Percentiles rank a stretch among this genome's conserved stretches.
Conservation (phyloP, 1,140 invertebrate species). For the Drosophila gunungcola region DNA sequence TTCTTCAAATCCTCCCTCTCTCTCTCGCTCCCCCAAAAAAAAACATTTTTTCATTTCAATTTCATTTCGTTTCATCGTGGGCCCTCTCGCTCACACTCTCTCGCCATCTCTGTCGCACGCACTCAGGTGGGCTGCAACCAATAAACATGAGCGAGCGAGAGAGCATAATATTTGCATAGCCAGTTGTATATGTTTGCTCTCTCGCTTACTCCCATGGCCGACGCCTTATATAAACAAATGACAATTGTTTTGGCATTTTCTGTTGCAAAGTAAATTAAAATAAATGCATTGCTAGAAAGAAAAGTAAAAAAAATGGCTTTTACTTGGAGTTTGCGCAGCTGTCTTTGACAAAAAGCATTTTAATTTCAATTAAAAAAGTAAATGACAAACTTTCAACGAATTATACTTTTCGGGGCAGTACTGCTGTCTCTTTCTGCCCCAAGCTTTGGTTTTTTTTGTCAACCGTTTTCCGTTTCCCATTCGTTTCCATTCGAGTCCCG, state of each 20-base stretch:
- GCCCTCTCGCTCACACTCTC: conserved; percentile 38
- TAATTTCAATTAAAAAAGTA: conserved; percentile 84
- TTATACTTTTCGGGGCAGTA: conserved; percentile 54
- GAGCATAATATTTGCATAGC: conserved; percentile 77
- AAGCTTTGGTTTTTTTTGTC: conserved; percentile 55
- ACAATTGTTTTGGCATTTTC: conserved; percentile 83
- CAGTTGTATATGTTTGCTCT: conserved; percentile 38
- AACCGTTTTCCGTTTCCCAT: conserved; percentile 78
- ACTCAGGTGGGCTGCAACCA: conserved; percentile 80
- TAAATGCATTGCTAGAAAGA: conserved; percentile 66
- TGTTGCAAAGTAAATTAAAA: conserved; percentile 80
- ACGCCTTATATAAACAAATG: conserved; percentile 82
- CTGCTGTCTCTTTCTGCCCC: conserved; percentile 44
- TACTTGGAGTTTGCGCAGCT: conserved; percentile 72
- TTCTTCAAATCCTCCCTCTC: conserved; percentile 57
- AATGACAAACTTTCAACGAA: conserved; percentile 80
- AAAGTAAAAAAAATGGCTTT: conserved; percentile 39
- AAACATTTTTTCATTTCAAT: conserved; percentile 75
- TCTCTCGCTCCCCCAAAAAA: conserved; percentile 25
- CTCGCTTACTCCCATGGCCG: conserved; percentile 66
- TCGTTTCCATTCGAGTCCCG: conserved; percentile 71
- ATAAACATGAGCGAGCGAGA: conserved; percentile 82
- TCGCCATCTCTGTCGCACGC: conserved; percentile 22
- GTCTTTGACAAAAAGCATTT: conserved; percentile 73
- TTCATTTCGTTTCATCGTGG: conserved; percentile 76